These are phyloP conservation scores for Parotocinclus haroldoi DNA, from an alignment of 2,797 vertebrate genomes.

Conservation along the genomic window DNA sequence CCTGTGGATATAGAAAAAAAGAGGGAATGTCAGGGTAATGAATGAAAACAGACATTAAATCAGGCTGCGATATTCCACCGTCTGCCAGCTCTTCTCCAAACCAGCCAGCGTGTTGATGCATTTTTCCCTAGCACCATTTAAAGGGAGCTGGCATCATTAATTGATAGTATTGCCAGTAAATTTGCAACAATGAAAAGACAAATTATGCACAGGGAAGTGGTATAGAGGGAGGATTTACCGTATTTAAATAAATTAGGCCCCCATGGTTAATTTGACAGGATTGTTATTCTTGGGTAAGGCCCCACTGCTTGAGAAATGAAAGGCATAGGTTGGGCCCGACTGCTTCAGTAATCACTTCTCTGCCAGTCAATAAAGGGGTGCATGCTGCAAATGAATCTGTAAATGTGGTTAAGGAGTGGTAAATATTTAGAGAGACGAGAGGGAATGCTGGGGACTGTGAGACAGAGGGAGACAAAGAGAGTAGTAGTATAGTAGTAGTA, in stretches of 20 bases:
- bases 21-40: conserved; percentile 54
- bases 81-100: conserved; percentile 49
- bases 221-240: conserved; percentile 92
- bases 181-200: conserved; percentile 93
- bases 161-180: conserved; percentile 93
- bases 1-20: conserved; percentile 36
- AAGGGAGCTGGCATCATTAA: conserved; percentile 90
- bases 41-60: conserved; percentile 57
- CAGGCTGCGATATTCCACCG: conserved; percentile 44
- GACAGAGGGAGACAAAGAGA: conserved; percentile 55
- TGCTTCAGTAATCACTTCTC: conserved; percentile 46
- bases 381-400: conserved; percentile 91
- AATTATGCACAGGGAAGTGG: conserved; percentile 89
- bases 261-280: conserved; percentile 90
- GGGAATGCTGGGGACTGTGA: conserved; percentile 13
- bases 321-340: conserved; percentile 27
- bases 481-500: conserved; percentile 49
- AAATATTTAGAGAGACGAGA: conserved; percentile 85
- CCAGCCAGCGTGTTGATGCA: conserved; percentile 51
- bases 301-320: conserved; percentile 91
- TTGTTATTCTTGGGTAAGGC: conserved; percentile 90
- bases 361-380: conserved; percentile 85
- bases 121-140: conserved; percentile 69
- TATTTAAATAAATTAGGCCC: conserved; percentile 99
- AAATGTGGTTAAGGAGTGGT: conserved; percentile 83